Evolutionary conservation across 2,113 vertebrate genomes (phyloP).

Genomic region (Ursus arctos): DNA sequence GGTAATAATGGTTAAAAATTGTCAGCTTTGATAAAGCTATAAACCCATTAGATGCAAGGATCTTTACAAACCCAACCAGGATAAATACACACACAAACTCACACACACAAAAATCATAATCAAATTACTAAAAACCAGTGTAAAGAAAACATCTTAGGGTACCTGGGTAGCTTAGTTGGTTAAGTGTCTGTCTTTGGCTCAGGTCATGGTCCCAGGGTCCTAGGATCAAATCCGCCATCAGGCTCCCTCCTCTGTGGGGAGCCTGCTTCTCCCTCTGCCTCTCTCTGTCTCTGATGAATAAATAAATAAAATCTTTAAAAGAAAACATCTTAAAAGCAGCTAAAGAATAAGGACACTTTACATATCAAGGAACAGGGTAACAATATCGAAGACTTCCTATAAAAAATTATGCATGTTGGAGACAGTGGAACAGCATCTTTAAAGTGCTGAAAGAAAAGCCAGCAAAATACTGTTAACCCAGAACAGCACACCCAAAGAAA

Average conservation of each 20-base stretch:
- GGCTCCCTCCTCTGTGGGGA: too few species aligned
- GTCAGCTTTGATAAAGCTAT: not conserved
- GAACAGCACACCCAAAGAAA: not conserved
- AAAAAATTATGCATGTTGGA: not conserved
- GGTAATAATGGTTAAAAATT: not conserved
- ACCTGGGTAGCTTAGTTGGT: too few species aligned
- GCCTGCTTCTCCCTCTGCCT: too few species aligned
- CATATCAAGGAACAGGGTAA: not conserved
- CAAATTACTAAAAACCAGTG: not conserved
- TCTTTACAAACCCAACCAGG: not conserved
- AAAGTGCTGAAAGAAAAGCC: not conserved
- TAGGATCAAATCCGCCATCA: too few species aligned
- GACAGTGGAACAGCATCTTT: not conserved
- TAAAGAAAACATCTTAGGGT: not conserved
- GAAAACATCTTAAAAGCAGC: not conserved
- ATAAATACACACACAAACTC: not conserved
- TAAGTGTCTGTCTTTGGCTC: too few species aligned
- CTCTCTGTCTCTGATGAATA: too few species aligned
- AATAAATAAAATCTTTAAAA: not conserved
- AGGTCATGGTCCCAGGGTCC: too few species aligned
- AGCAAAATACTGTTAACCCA: not conserved
- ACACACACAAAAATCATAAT: not conserved
- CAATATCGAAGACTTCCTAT: not conserved
- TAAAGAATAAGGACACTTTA: not conserved
- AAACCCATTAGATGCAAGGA: not conserved